These are phyloP conservation scores for Venturia canescens DNA, from an alignment of 1,140 invertebrate species.

Conservation along the genomic window DNA sequence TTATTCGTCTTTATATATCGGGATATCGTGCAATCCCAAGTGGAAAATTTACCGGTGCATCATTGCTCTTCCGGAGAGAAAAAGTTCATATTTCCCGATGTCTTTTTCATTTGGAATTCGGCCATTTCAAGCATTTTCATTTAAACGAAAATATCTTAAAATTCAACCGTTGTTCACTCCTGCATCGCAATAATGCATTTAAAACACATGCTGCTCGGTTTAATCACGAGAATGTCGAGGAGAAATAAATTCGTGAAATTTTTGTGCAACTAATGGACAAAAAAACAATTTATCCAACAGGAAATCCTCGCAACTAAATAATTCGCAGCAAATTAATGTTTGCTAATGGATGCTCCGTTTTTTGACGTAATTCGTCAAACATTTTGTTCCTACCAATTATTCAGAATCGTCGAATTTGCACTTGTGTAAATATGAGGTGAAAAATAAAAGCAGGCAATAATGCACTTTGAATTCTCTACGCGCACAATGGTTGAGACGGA, in stretches of 20 bases:
- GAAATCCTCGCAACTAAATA: neutral
- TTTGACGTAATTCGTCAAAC: neutral
- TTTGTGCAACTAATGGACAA: too few relatives aligned
- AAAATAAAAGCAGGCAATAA: neutral
- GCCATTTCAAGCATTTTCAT: too few relatives aligned
- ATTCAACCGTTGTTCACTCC: too few relatives aligned
- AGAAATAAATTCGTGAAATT: too few relatives aligned
- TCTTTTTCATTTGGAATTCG: too few relatives aligned
- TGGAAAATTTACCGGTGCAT: conserved; percentile 29
- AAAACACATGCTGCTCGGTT: too few relatives aligned
- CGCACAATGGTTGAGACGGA: neutral
- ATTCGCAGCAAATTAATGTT: too few relatives aligned
- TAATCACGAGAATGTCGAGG: too few relatives aligned
- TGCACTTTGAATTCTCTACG: neutral
- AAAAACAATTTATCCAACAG: too few relatives aligned
- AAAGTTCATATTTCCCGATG: too few relatives aligned
- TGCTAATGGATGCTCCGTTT: neutral
- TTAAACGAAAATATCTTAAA: too few relatives aligned
- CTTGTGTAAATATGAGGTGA: neutral
- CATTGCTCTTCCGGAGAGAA: neutral
- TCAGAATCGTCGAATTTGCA: neutral
- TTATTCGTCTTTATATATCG: conserved; percentile 23
- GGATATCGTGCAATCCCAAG: neutral
- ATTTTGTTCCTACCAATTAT: neutral
- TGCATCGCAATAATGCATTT: too few relatives aligned